phyloP scores from a whole-genome alignment of 2,888 invertebrate species.

The Aleiodes testaceus region DNA sequence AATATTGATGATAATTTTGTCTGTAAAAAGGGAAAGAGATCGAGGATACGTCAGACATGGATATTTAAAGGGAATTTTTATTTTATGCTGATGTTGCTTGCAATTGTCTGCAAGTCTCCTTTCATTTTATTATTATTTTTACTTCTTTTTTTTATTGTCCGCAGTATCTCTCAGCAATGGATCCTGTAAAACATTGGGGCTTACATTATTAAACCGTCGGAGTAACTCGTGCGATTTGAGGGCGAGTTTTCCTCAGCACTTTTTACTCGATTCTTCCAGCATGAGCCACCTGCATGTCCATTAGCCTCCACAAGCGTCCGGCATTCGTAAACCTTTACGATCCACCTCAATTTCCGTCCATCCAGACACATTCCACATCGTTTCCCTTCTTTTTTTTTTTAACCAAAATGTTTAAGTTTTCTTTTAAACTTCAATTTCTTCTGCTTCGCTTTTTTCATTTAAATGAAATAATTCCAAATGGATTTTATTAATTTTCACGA shows the following conservation, averaged over 20 bases:
- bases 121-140: slow-evolving; percentile 17
- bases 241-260: slow-evolving; percentile 2
- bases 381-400: slow-evolving; percentile 28
- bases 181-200: slow-evolving; percentile 16
- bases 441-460: neutral
- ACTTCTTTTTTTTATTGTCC: slow-evolving; percentile 28
- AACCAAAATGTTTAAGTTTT: neutral
- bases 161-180: neutral
- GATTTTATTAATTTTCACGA: no score
- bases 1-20: no score
- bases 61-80: no score
- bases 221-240: slow-evolving; percentile 42
- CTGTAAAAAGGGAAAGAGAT: no score
- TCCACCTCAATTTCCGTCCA: slow-evolving; percentile 54
- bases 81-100: no score
- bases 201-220: slow-evolving; percentile 48
- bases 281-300: slow-evolving; percentile 43
- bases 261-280: neutral
- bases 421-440: neutral
- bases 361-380: slow-evolving; percentile 36
- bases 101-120: neutral
- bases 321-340: slow-evolving; percentile 54
- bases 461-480: no score
- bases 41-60: no score
- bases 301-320: slow-evolving; percentile 47